Percentiles rank a stretch among this genome's conserved stretches.
Conservation (phyloP, 2,797 vertebrate species). For the Crocodylus rhombifer region DNA sequence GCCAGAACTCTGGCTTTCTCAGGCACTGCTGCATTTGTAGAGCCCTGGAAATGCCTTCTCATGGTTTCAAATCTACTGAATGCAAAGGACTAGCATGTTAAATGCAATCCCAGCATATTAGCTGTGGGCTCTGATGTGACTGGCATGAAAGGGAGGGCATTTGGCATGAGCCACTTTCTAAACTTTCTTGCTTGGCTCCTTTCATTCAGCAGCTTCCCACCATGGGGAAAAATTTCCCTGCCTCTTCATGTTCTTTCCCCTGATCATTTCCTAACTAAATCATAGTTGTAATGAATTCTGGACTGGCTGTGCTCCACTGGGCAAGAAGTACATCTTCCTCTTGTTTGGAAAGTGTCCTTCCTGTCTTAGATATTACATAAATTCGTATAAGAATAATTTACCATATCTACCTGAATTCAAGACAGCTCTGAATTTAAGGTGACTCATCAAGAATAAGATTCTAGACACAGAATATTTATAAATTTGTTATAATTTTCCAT, state of each 20-base stretch:
- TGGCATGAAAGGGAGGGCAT: background rate
- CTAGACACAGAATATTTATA: too few species aligned
- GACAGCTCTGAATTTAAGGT: too few species aligned
- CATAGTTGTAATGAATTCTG: background rate
- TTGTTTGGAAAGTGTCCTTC: background rate
- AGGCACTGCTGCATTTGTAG: accelerated
- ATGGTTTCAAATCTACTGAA: background rate
- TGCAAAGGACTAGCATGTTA: background rate
- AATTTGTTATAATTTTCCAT: too few species aligned
- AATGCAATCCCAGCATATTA: background rate
- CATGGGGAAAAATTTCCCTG: background rate
- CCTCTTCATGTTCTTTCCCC: background rate
- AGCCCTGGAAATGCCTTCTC: background rate
- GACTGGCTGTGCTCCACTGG: background rate
- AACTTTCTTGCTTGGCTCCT: background rate
- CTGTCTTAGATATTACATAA: background rate
- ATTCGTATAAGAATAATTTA: background rate
- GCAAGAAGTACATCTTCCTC: background rate
- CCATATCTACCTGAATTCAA: too few species aligned
- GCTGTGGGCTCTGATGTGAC: background rate
- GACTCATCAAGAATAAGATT: too few species aligned
- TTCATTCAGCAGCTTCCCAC: background rate
- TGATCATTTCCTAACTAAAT: background rate
- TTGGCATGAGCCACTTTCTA: background rate
- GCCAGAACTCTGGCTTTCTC: accelerated